Base-by-base conservation (phyloP, 1,140 invertebrate species). In the Marisa cornuarietis region DNA sequence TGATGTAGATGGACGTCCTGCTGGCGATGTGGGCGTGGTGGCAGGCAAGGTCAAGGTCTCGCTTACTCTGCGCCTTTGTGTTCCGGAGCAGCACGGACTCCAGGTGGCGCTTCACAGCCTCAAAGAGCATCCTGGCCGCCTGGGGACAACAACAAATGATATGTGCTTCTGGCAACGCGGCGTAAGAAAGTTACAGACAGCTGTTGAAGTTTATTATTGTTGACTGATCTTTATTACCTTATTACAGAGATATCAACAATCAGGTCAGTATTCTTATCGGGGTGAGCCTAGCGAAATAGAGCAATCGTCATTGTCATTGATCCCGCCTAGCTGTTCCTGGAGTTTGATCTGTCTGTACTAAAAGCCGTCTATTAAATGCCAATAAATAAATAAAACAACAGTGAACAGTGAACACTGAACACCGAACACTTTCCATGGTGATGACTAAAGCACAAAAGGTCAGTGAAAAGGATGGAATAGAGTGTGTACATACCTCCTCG, bases 101-200 rank as follows among this genome's bases (percentile, higher is more conserved):
- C 71, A 89, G 16, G 78, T 86, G 76, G n/a, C 81, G 76, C 82
- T 85, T 85, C 18, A 89, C 82, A 20, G 81, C 82, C 71, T 87
- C 82, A 83, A 87, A 89, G 82, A 89, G 84, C 20, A 86, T 74
- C 65, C 84, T 81, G 20, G 86, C 87, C 54, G 85, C 87, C 87
- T 88, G 71, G 18, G 78, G n/a, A n/a, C n/a, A n/a, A 81, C 81
- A 73, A 16, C 31, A 68, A 3, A 65, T 6, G 4, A 6, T 22
- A 65, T 22, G 24, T 2, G 7, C 18, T 22, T 22, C 1, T 65
- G 63, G 24, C 24, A 22, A 20, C 24, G 4, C 18, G 2, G 63
- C 18, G 63, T 4, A 65, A 65, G 2, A 20, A 65, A 4, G 24
- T 20, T 65, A 65, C 24, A 22, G 63, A 24, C 63, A 65, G 31